These are phyloP conservation scores for Sprattus sprattus DNA, from an alignment of 2,113 vertebrate genomes.

Conservation along the genomic window DNA sequence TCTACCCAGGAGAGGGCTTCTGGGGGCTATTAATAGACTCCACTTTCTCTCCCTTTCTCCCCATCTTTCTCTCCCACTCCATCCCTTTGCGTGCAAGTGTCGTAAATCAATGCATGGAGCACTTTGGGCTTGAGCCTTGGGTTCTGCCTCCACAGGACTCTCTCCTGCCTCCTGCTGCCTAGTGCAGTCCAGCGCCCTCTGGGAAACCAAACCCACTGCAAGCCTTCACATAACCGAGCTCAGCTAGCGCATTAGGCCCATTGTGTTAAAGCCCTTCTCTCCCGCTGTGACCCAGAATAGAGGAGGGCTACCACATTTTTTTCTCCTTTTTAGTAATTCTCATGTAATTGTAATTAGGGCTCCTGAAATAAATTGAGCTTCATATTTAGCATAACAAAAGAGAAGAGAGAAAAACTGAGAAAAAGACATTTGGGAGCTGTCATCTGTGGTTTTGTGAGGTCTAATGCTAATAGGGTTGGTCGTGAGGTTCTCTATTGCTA, in stretches of 20 bases:
- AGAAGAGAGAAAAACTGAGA: not conserved
- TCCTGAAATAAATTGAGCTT: not conserved
- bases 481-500: not conserved
- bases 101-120: slow-evolving; percentile 34
- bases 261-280: not conserved
- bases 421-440: not conserved
- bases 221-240: too few species aligned
- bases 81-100: slow-evolving; percentile 21
- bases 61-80: slow-evolving; percentile 16
- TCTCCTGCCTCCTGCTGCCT: not conserved
- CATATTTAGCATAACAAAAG: slow-evolving; percentile 1
- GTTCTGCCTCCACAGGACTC: not conserved
- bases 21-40: slow-evolving; percentile 53
- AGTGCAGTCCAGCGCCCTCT: not conserved
- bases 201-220: not conserved
- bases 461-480: not conserved
- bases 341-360: slow-evolving; percentile 5
- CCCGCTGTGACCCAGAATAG: not conserved
- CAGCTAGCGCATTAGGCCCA: not conserved
- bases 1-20: slow-evolving; percentile 41
- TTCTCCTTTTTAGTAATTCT: not conserved
- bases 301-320: not conserved
- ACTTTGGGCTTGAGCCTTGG: not conserved
- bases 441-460: not conserved
- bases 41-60: slow-evolving; percentile 27